Evolutionary conservation across 2,888 invertebrate genomes (phyloP), one percentile per base, ranked within the genome.

Genomic region (Sinelater perroti): DNA sequence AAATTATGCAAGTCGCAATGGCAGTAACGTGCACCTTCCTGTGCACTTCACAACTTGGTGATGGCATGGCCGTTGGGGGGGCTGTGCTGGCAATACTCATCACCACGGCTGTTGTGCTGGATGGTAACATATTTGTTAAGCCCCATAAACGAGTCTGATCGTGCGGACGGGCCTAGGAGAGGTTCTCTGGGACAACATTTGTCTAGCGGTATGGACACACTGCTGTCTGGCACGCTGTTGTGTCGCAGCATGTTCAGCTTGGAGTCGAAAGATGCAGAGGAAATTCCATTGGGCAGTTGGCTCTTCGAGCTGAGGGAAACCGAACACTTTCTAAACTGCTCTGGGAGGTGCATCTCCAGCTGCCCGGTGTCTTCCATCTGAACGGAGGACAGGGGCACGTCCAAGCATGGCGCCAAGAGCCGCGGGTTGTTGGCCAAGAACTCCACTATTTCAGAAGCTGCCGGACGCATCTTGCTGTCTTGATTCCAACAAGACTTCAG

Each of bases 401-500:
- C 93, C 26, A 93, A 80, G 70, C 91, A 90, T 0, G 95, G 92
- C 14, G 86, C 79, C 44, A 95, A 80, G 50, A 95, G 83, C 3
- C 88, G 84, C 10, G 91, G 89, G 75, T 88, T 87, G 68, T 86
- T 89, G 1, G 89, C 89, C 56, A 95, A 82, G 71, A 89, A 88
- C 59, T 92, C 92, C 1, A 91, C 90, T 56, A 95, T 87, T 77
- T 90, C 90, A 0, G 86, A 83, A 0, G 93, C 90, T 1, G 85
- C 82, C 2, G 93, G 92, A 13, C 95, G 85, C 67, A 85, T 83
- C 60, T 84, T 83, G 20, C 85, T 79, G 50, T 90, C 88, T 57
- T 81, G 81, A 62, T 85, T 84, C 93, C 95, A 94, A 76, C 95
- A 95, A 18, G 88, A 86, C 70, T 85, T 85, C 68, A 95, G 85